Percentiles rank a stretch among this genome's conserved stretches.
Evolutionary conservation across 2,797 vertebrate genomes (phyloP).

Genomic region (Eremophila alpestris): DNA sequence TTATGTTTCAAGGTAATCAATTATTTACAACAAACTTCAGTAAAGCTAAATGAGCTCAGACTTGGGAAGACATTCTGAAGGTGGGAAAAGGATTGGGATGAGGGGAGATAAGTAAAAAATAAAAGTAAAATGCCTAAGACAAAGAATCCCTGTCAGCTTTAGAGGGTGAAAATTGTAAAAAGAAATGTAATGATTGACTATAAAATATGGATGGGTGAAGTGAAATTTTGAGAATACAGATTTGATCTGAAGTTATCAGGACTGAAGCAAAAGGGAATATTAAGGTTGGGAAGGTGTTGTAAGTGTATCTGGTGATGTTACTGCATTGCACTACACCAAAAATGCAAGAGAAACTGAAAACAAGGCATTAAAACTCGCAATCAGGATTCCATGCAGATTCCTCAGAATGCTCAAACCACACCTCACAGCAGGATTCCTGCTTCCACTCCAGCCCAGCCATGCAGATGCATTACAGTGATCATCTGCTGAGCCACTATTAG

Average conservation of each 20-base stretch:
- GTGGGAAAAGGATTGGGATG: neutral
- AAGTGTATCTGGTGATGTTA: neutral
- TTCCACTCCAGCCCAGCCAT: neutral
- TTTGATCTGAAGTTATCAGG: neutral
- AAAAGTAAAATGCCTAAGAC: neutral
- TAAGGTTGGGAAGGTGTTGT: neutral
- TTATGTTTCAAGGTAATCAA: slow-evolving; percentile 45
- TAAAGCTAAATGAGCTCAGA: slow-evolving; percentile 38
- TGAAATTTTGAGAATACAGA: neutral
- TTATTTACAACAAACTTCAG: slow-evolving; percentile 50
- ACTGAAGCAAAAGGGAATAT: neutral
- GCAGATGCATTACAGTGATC: neutral
- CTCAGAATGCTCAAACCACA: neutral
- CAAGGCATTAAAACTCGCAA: neutral
- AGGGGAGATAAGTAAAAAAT: neutral
- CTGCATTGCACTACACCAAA: neutral
- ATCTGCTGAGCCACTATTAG: neutral
- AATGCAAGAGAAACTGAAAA: neutral
- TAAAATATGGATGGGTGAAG: neutral
- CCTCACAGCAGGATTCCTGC: neutral
- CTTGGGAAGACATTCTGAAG: neutral
- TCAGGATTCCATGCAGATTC: neutral
- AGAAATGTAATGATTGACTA: neutral
- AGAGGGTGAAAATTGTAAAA: neutral
- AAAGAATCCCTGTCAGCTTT: neutral